Evolutionary conservation across 1,140 invertebrate genomes (phyloP).

Genomic region (Meloidogyne exigua): DNA sequence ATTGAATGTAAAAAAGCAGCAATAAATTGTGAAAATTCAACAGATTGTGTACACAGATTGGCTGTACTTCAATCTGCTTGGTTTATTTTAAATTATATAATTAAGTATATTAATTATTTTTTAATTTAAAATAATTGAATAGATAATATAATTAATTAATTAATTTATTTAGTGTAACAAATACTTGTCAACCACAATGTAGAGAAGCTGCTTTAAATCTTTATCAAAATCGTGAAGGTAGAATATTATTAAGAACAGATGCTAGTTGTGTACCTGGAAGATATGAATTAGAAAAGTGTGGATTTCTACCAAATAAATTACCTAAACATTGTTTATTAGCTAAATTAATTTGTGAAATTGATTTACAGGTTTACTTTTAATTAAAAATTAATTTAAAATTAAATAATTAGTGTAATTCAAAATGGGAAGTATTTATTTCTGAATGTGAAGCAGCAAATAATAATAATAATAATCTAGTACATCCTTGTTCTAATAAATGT

Average conservation of each 20-base stretch:
- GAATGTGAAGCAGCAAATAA: slow-evolving; percentile 57
- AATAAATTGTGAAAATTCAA: slow-evolving; percentile 50
- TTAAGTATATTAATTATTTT: no score
- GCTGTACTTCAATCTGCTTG: slow-evolving; percentile 55
- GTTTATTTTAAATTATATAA: slow-evolving; percentile 15
- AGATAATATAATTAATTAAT: no score
- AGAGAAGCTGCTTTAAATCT: slow-evolving; percentile 51
- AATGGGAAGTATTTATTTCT: slow-evolving; percentile 56
- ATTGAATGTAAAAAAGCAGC: slow-evolving; percentile 53
- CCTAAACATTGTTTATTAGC: slow-evolving; percentile 54
- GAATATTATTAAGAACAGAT: slow-evolving; percentile 51
- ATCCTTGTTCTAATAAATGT: slow-evolving; percentile 52
- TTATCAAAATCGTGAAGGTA: slow-evolving; percentile 53
- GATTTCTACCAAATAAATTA: slow-evolving; percentile 47
- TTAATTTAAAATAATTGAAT: no score
- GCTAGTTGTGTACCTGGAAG: slow-evolving; percentile 50
- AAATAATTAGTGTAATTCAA: slow-evolving; percentile 45
- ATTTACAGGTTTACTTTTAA: slow-evolving; percentile 39
- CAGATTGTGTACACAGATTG: slow-evolving; percentile 52
- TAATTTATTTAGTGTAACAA: slow-evolving; percentile 48
- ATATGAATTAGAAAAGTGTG: slow-evolving; percentile 57
- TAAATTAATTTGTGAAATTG: slow-evolving; percentile 54
- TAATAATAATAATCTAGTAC: slow-evolving; percentile 42
- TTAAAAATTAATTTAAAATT: slow-evolving; percentile 12
- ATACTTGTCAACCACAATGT: slow-evolving; percentile 56